Conservation (phyloP, 2,888 invertebrate genomes). For the Entomobrya proxima region DNA sequence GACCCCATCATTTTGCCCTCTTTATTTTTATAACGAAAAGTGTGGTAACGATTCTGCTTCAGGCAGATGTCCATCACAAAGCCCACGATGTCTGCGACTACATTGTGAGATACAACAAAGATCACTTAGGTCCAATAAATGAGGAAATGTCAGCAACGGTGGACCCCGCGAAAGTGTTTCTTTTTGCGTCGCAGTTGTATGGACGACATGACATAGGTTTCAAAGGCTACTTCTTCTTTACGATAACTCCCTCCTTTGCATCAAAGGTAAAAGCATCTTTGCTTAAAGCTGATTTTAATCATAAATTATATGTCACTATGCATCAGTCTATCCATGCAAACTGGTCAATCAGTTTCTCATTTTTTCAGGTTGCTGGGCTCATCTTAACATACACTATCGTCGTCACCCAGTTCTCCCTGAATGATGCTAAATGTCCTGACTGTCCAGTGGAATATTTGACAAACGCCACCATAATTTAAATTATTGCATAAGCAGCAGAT, state of each 20-base stretch:
- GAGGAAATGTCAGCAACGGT: background rate
- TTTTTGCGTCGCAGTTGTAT: conserved; percentile 49
- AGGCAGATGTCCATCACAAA: conserved; percentile 26
- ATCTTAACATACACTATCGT: too few relatives aligned
- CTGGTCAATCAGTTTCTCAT: too few relatives aligned
- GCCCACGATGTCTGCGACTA: conserved; percentile 48
- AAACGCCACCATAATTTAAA: too few relatives aligned
- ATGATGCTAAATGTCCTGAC: too few relatives aligned
- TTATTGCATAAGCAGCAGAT: too few relatives aligned
- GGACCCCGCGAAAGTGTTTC: conserved; percentile 2
- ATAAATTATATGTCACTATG: too few relatives aligned
- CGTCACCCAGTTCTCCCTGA: too few relatives aligned
- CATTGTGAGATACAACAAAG: conserved; percentile 6
- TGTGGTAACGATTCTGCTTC: conserved; percentile 4
- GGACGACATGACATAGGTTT: conserved; percentile 58
- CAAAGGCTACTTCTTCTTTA: conserved; percentile 57
- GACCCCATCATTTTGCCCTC: conserved; percentile 44
- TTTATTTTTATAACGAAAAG: conserved; percentile 37
- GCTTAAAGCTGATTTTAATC: too few relatives aligned
- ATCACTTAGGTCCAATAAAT: background rate
- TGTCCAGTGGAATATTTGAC: too few relatives aligned
- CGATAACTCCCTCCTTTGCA: conserved; percentile 48
- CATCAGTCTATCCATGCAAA: too few relatives aligned
- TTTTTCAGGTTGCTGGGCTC: too few relatives aligned
- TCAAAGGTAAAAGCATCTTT: conserved; percentile 52